Conservation (phyloP, 1,140 invertebrate genomes). For the Acromyrmex charruanus region DNA sequence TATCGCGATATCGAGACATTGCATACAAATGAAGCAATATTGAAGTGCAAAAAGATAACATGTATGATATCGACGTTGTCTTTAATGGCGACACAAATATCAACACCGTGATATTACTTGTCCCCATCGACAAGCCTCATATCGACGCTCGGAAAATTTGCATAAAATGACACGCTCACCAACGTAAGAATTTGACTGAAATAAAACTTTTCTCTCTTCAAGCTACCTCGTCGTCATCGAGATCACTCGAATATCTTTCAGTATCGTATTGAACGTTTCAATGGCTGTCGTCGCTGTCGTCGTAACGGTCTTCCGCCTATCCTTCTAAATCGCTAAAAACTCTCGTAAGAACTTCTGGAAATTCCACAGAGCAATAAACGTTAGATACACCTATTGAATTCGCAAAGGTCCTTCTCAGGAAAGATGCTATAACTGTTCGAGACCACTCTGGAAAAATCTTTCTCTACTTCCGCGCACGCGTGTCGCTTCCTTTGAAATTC, state of each 20-base stretch:
- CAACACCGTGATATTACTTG: neutral
- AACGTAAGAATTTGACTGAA: neutral
- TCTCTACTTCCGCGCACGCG: conserved; percentile 18
- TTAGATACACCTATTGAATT: conserved; percentile 59
- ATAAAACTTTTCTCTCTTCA: neutral
- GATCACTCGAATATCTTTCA: conserved; percentile 28
- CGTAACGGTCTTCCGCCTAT: neutral
- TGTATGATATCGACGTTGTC: neutral
- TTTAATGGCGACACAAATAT: conserved; percentile 27
- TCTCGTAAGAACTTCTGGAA: conserved; percentile 24
- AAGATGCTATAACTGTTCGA: conserved; percentile 48
- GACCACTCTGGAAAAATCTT: conserved; percentile 42
- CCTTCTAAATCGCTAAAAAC: neutral
- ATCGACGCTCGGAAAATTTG: conserved; percentile 24
- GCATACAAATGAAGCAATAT: neutral
- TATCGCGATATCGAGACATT: neutral
- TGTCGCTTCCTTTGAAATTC: conserved; percentile 58
- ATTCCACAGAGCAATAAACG: conserved; percentile 63
- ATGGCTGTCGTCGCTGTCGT: neutral
- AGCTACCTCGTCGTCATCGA: conserved; percentile 16
- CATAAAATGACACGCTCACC: neutral
- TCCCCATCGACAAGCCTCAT: neutral
- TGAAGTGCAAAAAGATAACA: neutral
- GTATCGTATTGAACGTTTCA: conserved; percentile 21
- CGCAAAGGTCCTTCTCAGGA: conserved; percentile 34